These are phyloP conservation scores for Australoheros scitulus DNA, from an alignment of 2,113 vertebrate species.

Conservation along the genomic window DNA sequence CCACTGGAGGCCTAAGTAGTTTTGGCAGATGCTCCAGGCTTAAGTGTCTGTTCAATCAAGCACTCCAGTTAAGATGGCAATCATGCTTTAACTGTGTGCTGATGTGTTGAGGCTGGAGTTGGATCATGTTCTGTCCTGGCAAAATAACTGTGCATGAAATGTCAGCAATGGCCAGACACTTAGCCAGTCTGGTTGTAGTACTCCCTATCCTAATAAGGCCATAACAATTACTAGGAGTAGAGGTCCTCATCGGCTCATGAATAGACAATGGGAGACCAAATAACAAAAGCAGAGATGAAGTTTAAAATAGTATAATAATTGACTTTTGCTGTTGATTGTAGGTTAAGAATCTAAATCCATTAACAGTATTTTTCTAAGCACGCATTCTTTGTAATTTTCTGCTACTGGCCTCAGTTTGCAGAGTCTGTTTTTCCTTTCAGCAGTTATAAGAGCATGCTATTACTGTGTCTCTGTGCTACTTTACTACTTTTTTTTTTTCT, in stretches of 20 bases:
- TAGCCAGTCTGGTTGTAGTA: conserved; percentile 8
- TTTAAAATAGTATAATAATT: conserved; percentile 21
- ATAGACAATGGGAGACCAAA: conserved; percentile 16
- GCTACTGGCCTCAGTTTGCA: background rate
- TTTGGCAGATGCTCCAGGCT: conserved; percentile 73
- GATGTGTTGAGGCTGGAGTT: conserved; percentile 33
- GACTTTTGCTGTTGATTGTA: conserved; percentile 1
- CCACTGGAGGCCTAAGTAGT: conserved; percentile 61
- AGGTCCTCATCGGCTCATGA: conserved; percentile 24
- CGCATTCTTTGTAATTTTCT: background rate
- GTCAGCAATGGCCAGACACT: conserved; percentile 38
- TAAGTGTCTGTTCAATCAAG: conserved; percentile 67
- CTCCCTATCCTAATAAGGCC: conserved; percentile 31
- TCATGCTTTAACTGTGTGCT: conserved; percentile 41
- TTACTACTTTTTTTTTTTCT: background rate
- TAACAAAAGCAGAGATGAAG: conserved; percentile 10
- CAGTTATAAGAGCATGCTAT: background rate
- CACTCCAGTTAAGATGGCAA: conserved; percentile 66
- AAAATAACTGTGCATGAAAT: conserved; percentile 30
- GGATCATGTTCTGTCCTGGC: conserved; percentile 26
- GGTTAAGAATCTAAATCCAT: background rate
- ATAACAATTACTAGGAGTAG: conserved; percentile 14
- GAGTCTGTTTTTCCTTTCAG: background rate
- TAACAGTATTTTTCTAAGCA: background rate
- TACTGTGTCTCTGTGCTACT: background rate